phyloP scores from a whole-genome alignment of 2,113 vertebrate genomes.

The Brienomyrus longianalis region DNA sequence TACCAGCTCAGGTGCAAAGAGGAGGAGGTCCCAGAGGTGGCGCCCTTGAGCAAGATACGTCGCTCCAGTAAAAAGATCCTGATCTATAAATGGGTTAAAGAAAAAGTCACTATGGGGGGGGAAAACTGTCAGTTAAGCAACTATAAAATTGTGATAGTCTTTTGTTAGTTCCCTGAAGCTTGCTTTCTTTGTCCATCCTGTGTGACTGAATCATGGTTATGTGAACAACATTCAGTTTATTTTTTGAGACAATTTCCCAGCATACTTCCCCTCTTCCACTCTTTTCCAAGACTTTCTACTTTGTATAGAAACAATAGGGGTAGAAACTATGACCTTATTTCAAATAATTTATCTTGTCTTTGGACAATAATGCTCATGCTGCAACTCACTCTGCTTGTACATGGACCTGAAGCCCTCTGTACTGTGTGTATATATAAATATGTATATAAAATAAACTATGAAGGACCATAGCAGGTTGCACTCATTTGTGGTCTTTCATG shows the following conservation, averaged over 20 bases:
- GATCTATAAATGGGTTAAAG: background rate
- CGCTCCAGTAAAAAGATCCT: background rate
- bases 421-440: slow-evolving; percentile 47
- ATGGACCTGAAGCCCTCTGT: slow-evolving; percentile 29
- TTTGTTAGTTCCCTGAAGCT: background rate
- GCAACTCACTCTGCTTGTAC: slow-evolving; percentile 23
- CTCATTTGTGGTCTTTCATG: background rate
- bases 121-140: background rate
- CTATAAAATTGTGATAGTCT: background rate
- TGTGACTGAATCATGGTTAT: slow-evolving; percentile 3
- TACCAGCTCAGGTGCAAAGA: background rate
- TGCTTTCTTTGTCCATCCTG: background rate
- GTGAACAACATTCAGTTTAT: slow-evolving; percentile 9
- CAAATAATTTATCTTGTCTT: slow-evolving; percentile 39
- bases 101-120: background rate
- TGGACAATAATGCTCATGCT: slow-evolving; percentile 42
- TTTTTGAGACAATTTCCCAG: background rate
- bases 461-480: slow-evolving; percentile 20
- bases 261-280: background rate
- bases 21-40: background rate
- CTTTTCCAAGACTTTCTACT: background rate
- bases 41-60: background rate
- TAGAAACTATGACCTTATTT: slow-evolving; percentile 50
- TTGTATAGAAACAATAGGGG: slow-evolving; percentile 30
- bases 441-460: slow-evolving; percentile 49